These are phyloP conservation scores for Eudorcas thomsonii DNA, from an alignment of 2,113 vertebrate species.

Conservation along the genomic window DNA sequence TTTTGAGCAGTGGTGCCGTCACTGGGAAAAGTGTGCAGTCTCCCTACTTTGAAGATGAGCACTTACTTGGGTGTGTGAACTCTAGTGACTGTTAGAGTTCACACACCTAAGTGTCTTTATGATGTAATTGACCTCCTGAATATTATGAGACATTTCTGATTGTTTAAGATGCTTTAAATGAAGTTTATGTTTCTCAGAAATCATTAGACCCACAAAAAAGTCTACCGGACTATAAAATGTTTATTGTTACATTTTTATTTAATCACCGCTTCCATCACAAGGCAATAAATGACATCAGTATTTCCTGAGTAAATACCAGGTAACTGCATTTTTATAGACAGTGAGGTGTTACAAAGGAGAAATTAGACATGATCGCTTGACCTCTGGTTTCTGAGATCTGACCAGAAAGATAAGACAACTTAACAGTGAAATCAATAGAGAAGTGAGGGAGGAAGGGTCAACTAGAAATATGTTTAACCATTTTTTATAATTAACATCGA, in stretches of 20 bases:
- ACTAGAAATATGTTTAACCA: not conserved
- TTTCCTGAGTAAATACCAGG: constrained; percentile 14
- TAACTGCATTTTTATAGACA: not conserved
- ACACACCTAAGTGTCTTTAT: not conserved
- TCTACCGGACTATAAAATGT: not conserved
- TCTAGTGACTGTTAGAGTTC: too few species aligned
- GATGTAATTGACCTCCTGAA: not conserved
- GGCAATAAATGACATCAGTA: not conserved
- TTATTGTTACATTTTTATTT: not conserved
- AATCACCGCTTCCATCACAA: not conserved
- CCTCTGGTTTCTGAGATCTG: not conserved
- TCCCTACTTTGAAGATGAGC: not conserved
- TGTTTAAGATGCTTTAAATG: not conserved
- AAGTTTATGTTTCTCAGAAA: not conserved
- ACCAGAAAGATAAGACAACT: not conserved
- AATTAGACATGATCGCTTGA: not conserved
- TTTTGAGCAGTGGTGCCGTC: not conserved
- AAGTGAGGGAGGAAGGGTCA: not conserved
- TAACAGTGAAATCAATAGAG: not conserved
- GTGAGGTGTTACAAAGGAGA: not conserved
- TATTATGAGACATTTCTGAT: not conserved
- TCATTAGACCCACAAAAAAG: not conserved
- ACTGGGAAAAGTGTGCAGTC: not conserved
- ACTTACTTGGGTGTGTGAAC: not conserved
- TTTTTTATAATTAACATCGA: not conserved